Conservation (phyloP, 2,888 invertebrate genomes). For the Listrodromus nycthemerus region DNA sequence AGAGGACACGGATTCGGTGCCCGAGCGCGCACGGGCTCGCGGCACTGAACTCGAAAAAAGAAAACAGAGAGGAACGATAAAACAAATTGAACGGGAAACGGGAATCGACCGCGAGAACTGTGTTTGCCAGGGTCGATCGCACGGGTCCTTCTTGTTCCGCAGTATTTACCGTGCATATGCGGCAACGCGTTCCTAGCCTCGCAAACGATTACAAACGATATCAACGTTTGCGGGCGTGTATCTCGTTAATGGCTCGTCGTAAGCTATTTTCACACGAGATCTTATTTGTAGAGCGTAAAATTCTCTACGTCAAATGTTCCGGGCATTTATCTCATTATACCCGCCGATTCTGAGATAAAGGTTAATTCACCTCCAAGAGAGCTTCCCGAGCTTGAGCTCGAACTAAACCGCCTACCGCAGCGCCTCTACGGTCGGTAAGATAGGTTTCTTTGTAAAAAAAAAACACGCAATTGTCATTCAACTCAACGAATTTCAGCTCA, state of each 20-base stretch:
- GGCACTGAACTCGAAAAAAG: slow-evolving; percentile 50
- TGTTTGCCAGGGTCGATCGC: slow-evolving; percentile 41
- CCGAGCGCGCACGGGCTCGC: slow-evolving; percentile 17
- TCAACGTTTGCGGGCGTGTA: neutral
- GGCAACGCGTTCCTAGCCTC: neutral
- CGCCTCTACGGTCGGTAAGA: neutral
- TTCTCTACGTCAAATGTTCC: neutral
- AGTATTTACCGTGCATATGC: slow-evolving; percentile 17
- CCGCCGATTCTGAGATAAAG: neutral
- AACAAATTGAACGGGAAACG: slow-evolving; percentile 67
- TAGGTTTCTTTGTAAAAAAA: neutral
- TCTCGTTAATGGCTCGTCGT: neutral
- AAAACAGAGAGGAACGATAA: slow-evolving; percentile 63
- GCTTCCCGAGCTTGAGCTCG: neutral
- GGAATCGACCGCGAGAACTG: slow-evolving; percentile 9
- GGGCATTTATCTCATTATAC: neutral
- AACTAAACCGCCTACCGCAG: neutral
- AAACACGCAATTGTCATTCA: neutral
- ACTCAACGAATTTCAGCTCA: neutral
- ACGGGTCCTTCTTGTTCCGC: slow-evolving; percentile 18
- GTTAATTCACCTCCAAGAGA: neutral
- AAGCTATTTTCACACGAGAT: neutral
- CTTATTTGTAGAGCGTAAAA: neutral
- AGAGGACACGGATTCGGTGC: slow-evolving; percentile 39
- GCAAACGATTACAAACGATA: neutral